Evolutionary conservation across 64 coral and sea anemone species (phyloP), one percentile per base, ranked within the genome.

Genomic region (Stichodactyla mertensii): DNA sequence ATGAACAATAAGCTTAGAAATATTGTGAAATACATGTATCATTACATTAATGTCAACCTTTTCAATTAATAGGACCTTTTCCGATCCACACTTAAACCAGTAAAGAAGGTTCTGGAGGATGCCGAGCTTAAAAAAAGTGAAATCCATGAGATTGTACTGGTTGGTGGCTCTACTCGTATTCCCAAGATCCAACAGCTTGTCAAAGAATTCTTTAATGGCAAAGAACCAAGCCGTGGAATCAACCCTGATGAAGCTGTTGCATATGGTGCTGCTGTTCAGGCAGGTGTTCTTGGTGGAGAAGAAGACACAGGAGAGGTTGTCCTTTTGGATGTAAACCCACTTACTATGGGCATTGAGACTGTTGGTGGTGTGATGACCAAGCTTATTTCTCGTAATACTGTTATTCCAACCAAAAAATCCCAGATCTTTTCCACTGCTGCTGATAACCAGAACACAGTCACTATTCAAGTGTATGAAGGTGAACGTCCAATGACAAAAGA

Each of bases 301-400:
- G 97, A 99, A 92, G 97, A 99, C 77, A 94, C 93, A 79, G 97
- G 97, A 74, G 93, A 99, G 31, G 97, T 99, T 64, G 93, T 99
- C 45, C 88, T 99, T 67, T 90, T 99, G 52, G 97, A 99, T 84
- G 97, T 99, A 4, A 99, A 99, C 69, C 93, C 97, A 9, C 88
- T 99, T 27, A 99, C 97, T 26, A 51, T 99, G 71, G 97, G 97
- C 88, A 99, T 99, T 57, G 97, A 99, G 66, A 99, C 97, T 51
- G 97, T 99, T 62, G 97, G 97, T 86, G 97, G 97, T 79, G 97
- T 99, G 20, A 99, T 99, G 97, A 99, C 97, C 56, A 99, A 99
- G 69, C 93, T 99, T 19, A 99, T 99, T 57, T 57, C 54, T 8
- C 90, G 97, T 24, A 99, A 99, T 77, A 94, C 97, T 55, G 97